phyloP scores from a whole-genome alignment of 2,888 invertebrate genomes.

The Dione vanillae region DNA sequence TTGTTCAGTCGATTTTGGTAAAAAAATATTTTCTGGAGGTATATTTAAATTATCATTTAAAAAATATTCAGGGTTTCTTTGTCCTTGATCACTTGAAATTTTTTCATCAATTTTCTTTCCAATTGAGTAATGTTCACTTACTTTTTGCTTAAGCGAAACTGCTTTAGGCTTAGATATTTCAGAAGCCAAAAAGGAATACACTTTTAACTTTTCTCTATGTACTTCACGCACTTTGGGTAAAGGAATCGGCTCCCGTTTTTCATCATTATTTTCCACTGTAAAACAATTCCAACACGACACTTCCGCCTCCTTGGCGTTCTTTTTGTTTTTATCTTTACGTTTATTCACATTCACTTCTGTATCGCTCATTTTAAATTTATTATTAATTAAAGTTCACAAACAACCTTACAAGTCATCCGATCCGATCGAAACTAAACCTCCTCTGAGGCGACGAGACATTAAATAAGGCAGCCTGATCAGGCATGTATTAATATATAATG shows the following conservation, averaged over 20 bases:
- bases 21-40: neutral
- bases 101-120: conserved; percentile 68
- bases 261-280: conserved; percentile 55
- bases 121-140: conserved; percentile 65
- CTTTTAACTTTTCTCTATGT: conserved; percentile 65
- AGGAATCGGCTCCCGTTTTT: conserved; percentile 57
- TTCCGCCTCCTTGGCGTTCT: conserved; percentile 54
- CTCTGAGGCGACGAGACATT: conserved; percentile 55
- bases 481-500: conserved; percentile 57
- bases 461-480: conserved; percentile 59
- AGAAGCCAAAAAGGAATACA: conserved; percentile 69
- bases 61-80: neutral
- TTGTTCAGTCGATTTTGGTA: neutral
- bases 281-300: conserved; percentile 76
- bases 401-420: conserved; percentile 45
- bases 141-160: conserved; percentile 70
- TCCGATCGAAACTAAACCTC: conserved; percentile 59
- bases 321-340: conserved; percentile 47
- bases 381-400: conserved; percentile 47
- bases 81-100: conserved; percentile 45
- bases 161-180: conserved; percentile 69
- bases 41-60: neutral
- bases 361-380: conserved; percentile 43
- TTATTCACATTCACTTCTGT: conserved; percentile 43
- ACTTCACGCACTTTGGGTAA: conserved; percentile 63